A percentile compares a stretch with the other conserved stretches of the same genome.
These are phyloP conservation scores for Albula glossodonta DNA, from an alignment of 2,113 vertebrate species.

Conservation along the genomic window DNA sequence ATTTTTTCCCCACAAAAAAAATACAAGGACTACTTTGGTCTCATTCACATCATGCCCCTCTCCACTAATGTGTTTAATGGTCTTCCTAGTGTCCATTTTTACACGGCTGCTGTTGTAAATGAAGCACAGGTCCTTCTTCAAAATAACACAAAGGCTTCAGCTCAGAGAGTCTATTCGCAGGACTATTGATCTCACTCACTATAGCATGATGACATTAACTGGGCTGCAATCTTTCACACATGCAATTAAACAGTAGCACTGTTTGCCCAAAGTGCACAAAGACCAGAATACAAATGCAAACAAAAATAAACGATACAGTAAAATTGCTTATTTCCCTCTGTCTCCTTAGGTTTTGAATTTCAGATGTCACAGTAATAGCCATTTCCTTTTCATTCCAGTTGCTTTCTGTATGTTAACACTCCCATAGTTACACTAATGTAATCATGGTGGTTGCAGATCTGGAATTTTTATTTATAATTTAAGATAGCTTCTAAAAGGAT, in stretches of 20 bases:
- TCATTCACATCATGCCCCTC: not conserved
- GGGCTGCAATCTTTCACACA: not conserved
- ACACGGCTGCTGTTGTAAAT: not conserved
- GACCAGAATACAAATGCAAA: not conserved
- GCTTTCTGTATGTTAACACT: too few species aligned
- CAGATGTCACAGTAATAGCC: too few species aligned
- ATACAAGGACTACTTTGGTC: not conserved
- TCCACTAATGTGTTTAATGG: not conserved
- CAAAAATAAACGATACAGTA: not conserved
- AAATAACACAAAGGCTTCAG: not conserved
- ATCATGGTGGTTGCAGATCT: not conserved
- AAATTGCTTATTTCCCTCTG: not conserved
- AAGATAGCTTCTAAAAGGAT: not conserved
- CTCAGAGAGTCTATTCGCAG: not conserved
- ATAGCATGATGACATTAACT: not conserved
- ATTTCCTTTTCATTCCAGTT: too few species aligned
- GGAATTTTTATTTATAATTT: not conserved
- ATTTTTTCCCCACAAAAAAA: not conserved
- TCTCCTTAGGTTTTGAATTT: too few species aligned
- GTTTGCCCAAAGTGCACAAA: not conserved
- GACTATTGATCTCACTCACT: constrained; percentile 1
- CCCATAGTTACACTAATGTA: too few species aligned
- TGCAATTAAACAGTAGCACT: not conserved
- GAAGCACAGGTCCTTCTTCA: not conserved
- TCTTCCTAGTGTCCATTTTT: not conserved